Evolutionary conservation across 2,888 invertebrate genomes (phyloP), one percentile per base, ranked within the genome.

Genomic region (Drosophila silvestris): DNA sequence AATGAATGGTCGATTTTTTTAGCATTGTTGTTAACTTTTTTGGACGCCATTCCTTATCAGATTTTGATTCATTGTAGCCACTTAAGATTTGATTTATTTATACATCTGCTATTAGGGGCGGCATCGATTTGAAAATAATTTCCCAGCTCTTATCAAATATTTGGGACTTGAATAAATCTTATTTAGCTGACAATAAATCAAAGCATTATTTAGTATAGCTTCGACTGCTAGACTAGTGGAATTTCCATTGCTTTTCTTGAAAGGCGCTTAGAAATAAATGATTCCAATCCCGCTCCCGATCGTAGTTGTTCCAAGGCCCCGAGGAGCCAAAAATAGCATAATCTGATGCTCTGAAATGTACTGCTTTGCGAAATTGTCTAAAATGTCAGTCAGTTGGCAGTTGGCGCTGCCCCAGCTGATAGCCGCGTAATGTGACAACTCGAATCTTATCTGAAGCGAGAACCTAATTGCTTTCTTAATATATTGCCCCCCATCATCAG

Each of bases 371-470:
- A 50, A 47, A 50, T 51, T 5, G 51, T 22, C 7, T 14, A 39
- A 54, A 58, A 70, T 44, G 30, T 7, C 16, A 26, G 37, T 50
- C 50, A 28, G n/a, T 9, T 51, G 50, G 22, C 3, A 2, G 47
- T 47, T 32, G n/a, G 32, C 26, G 47, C 28, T 30, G n/a, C 30
- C 33, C 41, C 39, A 44, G 30, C 66, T 70, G 76, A 76, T 76
- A 76, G 70, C 56, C 39, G 35, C 70, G 60, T 59, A 60, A 68
- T 75, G 44, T 65, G 79, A 79, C 74, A 74, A 53, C 52, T 56
- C 63, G 35, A 87, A 85, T 85, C 84, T 85, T 78, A 85, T 85
- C 84, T 72, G 16, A 19, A 44, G 61, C 54, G 44, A 50, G 64
- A 44, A 54, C 19, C 35, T 70, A 75, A 73, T 75, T 78, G 68